Percentiles rank a stretch among this genome's conserved stretches.
Conservation (phyloP, 2,113 vertebrate species). For the Ornithorhynchus anatinus region DNA sequence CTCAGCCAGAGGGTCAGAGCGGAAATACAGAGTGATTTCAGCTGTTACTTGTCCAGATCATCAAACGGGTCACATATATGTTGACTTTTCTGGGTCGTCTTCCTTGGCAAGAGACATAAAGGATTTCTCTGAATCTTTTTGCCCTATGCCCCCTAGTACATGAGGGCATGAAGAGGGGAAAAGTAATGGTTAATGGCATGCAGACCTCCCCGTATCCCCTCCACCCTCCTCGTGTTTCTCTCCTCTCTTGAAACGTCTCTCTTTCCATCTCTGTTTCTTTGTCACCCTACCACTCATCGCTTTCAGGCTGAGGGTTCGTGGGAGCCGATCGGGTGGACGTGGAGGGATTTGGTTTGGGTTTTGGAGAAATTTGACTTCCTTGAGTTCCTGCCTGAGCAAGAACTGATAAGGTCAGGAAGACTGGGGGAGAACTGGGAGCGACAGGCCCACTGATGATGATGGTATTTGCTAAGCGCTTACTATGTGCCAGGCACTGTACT, state of each 20-base stretch:
- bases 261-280: constrained; percentile 68
- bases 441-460: too few relatives aligned
- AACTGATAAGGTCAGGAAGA: too few relatives aligned
- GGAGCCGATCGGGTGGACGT: too few relatives aligned
- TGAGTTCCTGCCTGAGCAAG: too few relatives aligned
- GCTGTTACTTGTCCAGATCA: constrained; percentile 66
- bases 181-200: constrained; percentile 88
- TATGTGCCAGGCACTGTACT: too few relatives aligned
- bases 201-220: constrained; percentile 63
- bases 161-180: constrained; percentile 80
- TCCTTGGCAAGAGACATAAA: constrained; percentile 72
- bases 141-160: constrained; percentile 67
- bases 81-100: constrained; percentile 83
- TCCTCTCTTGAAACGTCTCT: constrained; percentile 54
- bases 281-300: constrained; percentile 58
- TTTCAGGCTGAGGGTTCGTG: too few relatives aligned
- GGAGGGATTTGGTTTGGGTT: too few relatives aligned
- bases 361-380: too few relatives aligned
- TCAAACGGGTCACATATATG: constrained; percentile 66
- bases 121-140: constrained; percentile 75
- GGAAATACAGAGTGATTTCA: constrained; percentile 13
- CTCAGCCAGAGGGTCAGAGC: too few relatives aligned
- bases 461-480: too few relatives aligned
- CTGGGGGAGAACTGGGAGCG: too few relatives aligned
- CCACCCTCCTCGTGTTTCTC: constrained; percentile 43